Evolutionary conservation across 2,113 vertebrate genomes (phyloP).

Genomic region (Istiophorus platypterus): DNA sequence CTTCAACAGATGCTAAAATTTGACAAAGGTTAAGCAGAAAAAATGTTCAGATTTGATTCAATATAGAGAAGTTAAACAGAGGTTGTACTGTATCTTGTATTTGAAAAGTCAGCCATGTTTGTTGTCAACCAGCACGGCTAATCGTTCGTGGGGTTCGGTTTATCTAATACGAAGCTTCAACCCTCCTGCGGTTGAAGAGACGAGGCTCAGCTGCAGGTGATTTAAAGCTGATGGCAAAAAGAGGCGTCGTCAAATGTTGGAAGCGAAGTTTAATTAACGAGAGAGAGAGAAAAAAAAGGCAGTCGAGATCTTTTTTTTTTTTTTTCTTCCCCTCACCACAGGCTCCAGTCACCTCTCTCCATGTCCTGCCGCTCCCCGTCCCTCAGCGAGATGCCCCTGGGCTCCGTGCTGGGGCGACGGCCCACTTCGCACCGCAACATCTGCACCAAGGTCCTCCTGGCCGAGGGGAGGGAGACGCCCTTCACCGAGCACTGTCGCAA

Average conservation of each 20-base stretch:
- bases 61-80: no score
- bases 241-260: neutral
- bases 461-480: constrained; percentile 87
- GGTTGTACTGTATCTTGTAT: neutral
- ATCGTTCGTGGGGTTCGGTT: neutral
- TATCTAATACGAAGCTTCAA: neutral
- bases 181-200: neutral
- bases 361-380: constrained; percentile 82
- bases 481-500: constrained; percentile 91
- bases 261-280: neutral
- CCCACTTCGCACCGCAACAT: constrained; percentile 90
- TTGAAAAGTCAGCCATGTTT: neutral
- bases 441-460: constrained; percentile 94
- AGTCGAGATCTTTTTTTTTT: neutral
- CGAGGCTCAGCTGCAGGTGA: neutral
- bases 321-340: constrained; percentile 31
- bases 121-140: neutral
- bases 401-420: constrained; percentile 84
- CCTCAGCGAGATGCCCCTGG: constrained; percentile 84
- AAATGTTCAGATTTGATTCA: neutral
- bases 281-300: neutral
- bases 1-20: no score
- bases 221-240: neutral
- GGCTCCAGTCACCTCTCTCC: constrained; percentile 82
- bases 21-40: neutral